Evolutionary conservation across 2,113 vertebrate genomes (phyloP).

Genomic region (Beaufortia kweichowensis): DNA sequence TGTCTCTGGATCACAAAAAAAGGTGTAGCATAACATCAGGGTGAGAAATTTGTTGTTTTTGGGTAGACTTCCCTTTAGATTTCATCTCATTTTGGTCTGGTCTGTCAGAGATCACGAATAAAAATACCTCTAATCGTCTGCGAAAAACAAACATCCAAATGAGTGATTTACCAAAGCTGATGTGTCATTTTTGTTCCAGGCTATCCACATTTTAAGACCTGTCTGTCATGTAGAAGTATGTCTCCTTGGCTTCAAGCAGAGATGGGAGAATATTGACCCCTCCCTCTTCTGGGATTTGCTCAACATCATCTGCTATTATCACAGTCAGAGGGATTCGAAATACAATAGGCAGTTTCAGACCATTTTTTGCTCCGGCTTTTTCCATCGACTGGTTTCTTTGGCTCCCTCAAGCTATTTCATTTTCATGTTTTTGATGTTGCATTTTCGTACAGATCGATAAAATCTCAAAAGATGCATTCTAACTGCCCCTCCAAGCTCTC

Average conservation of each 20-base stretch:
- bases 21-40: too few species aligned
- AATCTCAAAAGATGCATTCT: constrained; percentile 1
- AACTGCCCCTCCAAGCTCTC: background rate
- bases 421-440: constrained; percentile 33
- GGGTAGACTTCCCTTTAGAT: too few species aligned
- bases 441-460: constrained; percentile 10
- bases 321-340: constrained; percentile 8
- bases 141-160: background rate
- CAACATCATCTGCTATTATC: constrained; percentile 34
- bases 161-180: background rate
- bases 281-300: background rate
- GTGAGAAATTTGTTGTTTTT: too few species aligned
- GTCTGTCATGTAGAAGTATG: background rate
- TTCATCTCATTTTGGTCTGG: too few species aligned
- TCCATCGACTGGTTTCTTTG: constrained; percentile 24
- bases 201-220: background rate
- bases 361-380: background rate
- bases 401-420: constrained; percentile 33
- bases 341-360: constrained; percentile 29
- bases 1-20: too few species aligned
- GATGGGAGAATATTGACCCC: background rate
- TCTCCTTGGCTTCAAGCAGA: background rate
- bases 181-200: background rate
- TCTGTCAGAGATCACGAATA: too few species aligned
- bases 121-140: background rate